Evolutionary conservation across 2,797 vertebrate genomes (phyloP).

Genomic region (Lepilemur ruficaudatus): DNA sequence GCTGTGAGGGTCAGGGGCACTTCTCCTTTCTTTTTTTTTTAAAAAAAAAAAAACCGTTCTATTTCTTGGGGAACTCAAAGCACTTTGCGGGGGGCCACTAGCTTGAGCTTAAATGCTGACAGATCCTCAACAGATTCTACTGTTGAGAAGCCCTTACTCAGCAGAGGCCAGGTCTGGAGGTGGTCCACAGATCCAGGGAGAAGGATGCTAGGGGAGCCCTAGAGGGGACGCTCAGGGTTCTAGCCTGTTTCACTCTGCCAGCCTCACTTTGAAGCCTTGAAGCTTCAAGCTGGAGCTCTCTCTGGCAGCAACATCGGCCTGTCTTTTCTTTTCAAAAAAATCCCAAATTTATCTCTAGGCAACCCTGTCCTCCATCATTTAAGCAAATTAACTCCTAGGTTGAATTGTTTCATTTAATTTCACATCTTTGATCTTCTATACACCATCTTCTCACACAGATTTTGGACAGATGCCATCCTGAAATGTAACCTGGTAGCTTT

Average conservation of each 20-base stretch:
- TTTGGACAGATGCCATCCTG: not conserved
- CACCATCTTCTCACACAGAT: not conserved
- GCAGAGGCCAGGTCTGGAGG: not conserved
- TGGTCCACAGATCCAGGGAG: not conserved
- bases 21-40: not conserved
- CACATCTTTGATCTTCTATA: not conserved
- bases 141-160: not conserved
- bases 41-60: not conserved
- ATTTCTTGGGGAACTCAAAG: not conserved
- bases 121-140: not conserved
- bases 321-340: not conserved
- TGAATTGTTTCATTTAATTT: not conserved
- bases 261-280: not conserved
- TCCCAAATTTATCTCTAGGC: not conserved
- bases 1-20: not conserved
- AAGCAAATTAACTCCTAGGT: not conserved
- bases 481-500: not conserved
- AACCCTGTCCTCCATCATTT: not conserved
- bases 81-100: not conserved
- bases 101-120: not conserved
- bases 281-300: not conserved
- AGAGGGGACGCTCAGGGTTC: accelerated
- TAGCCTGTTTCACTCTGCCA: too few relatives aligned
- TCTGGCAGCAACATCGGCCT: not conserved
- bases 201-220: not conserved